Evolutionary conservation across 2,113 vertebrate genomes (phyloP).

Genomic region (Paraplagusia blochii): DNA sequence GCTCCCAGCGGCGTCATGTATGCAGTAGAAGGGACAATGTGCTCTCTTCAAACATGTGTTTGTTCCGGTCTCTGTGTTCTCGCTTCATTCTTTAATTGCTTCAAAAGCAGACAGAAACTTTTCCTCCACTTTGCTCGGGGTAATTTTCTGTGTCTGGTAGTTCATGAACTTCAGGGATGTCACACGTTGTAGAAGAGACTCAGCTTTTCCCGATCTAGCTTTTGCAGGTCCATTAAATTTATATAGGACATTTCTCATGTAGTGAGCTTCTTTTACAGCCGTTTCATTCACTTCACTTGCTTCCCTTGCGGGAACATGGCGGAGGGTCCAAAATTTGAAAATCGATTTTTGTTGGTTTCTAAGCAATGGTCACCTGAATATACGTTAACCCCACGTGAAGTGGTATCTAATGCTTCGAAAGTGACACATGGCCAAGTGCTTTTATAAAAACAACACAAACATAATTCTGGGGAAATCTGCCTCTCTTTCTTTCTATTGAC

Average conservation of each 20-base stretch:
- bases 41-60: slow-evolving; percentile 12
- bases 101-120: slow-evolving; percentile 1
- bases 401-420: not conserved
- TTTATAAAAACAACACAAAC: not conserved
- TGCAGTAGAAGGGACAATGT: not conserved
- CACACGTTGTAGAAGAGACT: slow-evolving; percentile 2
- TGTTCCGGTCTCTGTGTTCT: slow-evolving; percentile 11
- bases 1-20: not conserved
- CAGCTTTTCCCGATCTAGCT: not conserved
- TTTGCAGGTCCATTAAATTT: slow-evolving; percentile 5
- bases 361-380: not conserved
- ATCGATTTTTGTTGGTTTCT: not conserved
- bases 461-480: not conserved
- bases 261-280: not conserved
- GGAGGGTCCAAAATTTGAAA: slow-evolving; percentile 14
- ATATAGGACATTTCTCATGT: not conserved
- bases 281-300: slow-evolving; percentile 4
- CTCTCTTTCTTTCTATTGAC: slow-evolving; percentile 6
- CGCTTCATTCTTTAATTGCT: not conserved
- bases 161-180: slow-evolving; percentile 7
- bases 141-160: slow-evolving; percentile 9
- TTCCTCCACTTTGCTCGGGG: not conserved
- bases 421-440: not conserved
- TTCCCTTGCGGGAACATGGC: not conserved
- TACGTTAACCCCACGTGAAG: not conserved